Conservation (phyloP, 2,113 vertebrate genomes). For the Carollia perspicillata region DNA sequence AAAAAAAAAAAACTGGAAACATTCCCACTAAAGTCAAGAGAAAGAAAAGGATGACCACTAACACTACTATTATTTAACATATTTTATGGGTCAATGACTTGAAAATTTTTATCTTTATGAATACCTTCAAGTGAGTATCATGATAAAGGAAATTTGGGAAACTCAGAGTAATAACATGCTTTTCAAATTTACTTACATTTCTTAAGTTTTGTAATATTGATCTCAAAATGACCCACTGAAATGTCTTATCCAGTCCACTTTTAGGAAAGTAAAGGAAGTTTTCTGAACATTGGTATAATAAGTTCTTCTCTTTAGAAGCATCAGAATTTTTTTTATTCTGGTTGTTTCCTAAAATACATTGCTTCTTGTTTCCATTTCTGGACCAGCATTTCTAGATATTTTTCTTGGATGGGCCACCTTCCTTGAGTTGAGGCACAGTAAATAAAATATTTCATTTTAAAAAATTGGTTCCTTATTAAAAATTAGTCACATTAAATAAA, state of each 20-base stretch:
- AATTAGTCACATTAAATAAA: neutral
- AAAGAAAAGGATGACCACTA: neutral
- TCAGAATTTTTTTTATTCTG: neutral
- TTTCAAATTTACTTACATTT: neutral
- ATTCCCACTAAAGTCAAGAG: neutral
- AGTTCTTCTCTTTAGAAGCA: neutral
- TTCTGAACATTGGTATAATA: slow-evolving; percentile 3
- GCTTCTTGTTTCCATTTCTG: neutral
- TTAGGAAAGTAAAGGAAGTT: neutral
- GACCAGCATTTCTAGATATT: neutral
- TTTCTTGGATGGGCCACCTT: neutral
- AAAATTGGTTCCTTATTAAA: neutral
- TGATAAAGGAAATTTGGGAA: neutral
- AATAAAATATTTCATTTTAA: neutral
- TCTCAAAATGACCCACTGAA: neutral
- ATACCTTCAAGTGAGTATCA: neutral
- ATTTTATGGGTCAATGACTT: neutral
- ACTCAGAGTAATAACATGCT: neutral
- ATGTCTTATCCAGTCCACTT: neutral
- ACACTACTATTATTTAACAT: neutral
- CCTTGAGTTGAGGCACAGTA: neutral
- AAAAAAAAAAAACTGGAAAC: neutral
- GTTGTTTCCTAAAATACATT: neutral
- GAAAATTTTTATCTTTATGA: neutral
- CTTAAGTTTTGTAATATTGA: neutral